Conservation (phyloP, 2,113 vertebrate species). For the Condylura cristata region DNA sequence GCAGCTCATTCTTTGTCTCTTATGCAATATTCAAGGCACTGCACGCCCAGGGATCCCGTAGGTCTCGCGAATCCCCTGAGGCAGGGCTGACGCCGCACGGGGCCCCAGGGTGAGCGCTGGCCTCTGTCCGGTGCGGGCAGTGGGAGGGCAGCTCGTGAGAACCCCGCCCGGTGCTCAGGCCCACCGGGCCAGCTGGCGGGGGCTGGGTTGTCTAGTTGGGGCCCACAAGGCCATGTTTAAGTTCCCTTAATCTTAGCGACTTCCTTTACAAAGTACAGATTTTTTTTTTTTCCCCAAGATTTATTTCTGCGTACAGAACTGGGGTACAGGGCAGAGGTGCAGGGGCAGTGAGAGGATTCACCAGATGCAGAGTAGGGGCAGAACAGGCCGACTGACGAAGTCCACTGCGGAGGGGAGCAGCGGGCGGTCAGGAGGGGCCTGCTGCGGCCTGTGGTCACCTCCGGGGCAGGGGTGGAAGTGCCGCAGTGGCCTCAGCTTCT, state of each 20-base stretch:
- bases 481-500: too few species aligned
- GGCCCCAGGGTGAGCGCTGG: fast-evolving
- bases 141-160: background rate
- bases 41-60: fast-evolving
- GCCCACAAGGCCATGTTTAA: background rate
- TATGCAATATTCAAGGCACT: fast-evolving
- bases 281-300: too few species aligned
- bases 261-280: background rate
- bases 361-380: too few species aligned
- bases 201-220: background rate
- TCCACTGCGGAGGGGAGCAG: too few species aligned
- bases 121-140: fast-evolving
- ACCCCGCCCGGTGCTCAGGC: fast-evolving
- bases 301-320: too few species aligned
- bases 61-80: background rate
- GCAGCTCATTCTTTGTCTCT: background rate
- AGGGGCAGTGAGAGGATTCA: too few species aligned
- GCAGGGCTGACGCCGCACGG: fast-evolving
- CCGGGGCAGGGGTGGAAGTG: too few species aligned
- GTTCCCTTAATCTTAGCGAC: background rate
- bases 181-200: fast-evolving
- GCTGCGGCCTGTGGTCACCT: too few species aligned
- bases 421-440: too few species aligned
- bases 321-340: too few species aligned
- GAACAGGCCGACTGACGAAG: too few species aligned